phyloP scores from a whole-genome alignment of 2,113 vertebrate genomes.

The Pholis gunnellus region DNA sequence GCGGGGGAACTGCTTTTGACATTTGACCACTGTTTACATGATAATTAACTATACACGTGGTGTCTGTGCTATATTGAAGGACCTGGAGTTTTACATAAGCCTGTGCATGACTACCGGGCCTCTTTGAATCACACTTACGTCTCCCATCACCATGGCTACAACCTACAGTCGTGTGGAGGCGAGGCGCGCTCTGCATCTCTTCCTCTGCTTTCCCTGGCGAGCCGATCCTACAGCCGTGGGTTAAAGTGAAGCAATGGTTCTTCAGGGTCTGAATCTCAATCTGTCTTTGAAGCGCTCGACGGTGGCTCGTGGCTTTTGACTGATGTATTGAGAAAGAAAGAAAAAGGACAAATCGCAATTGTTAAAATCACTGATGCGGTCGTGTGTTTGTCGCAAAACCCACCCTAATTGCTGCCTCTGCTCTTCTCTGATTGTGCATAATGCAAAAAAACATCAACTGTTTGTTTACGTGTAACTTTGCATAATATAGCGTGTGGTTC shows the following conservation, averaged over 20 bases:
- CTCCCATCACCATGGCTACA: conserved; percentile 81
- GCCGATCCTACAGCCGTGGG: conserved; percentile 65
- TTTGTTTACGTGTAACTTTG: not conserved
- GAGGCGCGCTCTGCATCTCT: conserved; percentile 69
- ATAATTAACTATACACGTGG: conserved; percentile 29
- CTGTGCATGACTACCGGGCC: conserved; percentile 69
- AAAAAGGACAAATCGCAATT: not conserved
- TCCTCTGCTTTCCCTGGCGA: conserved; percentile 60
- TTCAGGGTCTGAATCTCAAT: conserved; percentile 53
- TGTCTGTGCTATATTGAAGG: conserved; percentile 35
- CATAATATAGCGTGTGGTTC: not conserved
- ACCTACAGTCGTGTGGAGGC: conserved; percentile 79
- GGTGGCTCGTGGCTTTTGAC: conserved; percentile 41
- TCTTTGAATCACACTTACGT: conserved; percentile 77
- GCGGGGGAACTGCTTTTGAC: no score
- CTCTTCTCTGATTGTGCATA: conserved; percentile 11
- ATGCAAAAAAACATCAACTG: not conserved
- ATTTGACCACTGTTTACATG: conserved; percentile 61
- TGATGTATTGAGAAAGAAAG: not conserved
- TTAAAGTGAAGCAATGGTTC: conserved; percentile 66
- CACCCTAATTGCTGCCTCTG: conserved; percentile 10
- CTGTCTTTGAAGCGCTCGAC: conserved; percentile 23
- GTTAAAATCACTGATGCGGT: conserved; percentile 3
- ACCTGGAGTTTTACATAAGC: conserved; percentile 78
- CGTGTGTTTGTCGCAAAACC: conserved; percentile 6